These are phyloP conservation scores for Hylomyscus alleni DNA, from an alignment of 2,797 vertebrate species.

Conservation along the genomic window DNA sequence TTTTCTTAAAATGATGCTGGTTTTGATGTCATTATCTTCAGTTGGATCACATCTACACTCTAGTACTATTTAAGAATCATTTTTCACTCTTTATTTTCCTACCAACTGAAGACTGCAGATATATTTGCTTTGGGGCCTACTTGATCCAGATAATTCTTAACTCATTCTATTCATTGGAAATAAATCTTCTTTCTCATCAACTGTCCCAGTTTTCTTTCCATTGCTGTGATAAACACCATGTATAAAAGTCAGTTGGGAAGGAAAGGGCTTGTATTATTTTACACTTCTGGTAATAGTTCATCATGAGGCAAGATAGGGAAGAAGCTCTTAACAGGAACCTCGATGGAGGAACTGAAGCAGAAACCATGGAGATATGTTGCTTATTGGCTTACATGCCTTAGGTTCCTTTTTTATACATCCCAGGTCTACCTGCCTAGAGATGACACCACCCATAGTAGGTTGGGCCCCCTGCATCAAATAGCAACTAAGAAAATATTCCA, in stretches of 20 bases:
- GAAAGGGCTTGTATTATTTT: background rate
- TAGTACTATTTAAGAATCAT: background rate
- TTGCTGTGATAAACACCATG: background rate
- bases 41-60: background rate
- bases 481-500: background rate
- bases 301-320: background rate
- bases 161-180: background rate
- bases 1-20: background rate
- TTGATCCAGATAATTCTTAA: constrained; percentile 1
- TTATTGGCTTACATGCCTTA: too few relatives aligned
- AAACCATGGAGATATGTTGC: background rate
- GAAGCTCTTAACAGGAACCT: too few relatives aligned
- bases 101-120: background rate
- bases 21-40: background rate
- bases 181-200: constrained; percentile 1
- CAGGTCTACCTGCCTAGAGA: background rate
- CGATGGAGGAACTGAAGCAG: background rate
- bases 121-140: background rate
- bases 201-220: background rate
- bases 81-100: constrained; percentile 33
- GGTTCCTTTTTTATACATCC: background rate
- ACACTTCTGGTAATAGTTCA: background rate
- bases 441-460: background rate
- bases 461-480: background rate
- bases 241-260: background rate